Evolutionary conservation across 2,888 invertebrate species (phyloP), one percentile per base, ranked within the genome.

Genomic region (Cantharis rustica): DNA sequence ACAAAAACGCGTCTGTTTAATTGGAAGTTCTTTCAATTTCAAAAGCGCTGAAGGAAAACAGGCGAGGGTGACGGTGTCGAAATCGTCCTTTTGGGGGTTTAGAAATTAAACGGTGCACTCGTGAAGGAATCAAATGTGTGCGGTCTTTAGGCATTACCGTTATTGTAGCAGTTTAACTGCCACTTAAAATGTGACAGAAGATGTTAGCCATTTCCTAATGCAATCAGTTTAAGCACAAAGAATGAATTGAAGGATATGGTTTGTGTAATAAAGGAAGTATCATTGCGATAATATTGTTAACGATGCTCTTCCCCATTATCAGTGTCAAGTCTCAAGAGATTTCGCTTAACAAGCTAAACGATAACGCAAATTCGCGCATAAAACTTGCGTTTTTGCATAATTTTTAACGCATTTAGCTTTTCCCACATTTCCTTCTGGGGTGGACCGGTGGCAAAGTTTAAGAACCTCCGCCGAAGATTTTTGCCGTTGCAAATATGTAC

Each of bases 261-360:
- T 73, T 23, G 73, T 79, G 76, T 76, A 73, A 77, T 75, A 72
- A 75, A 76, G 81, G 81, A 81, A 80, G 78, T 78, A 77, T 73
- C 73, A 79, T 75, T 71, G 76, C 73, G 69, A 70, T 78, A 80
- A 80, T 81, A 76, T 69, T 68, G 72, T 73, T 81, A 81, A 81
- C 79, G 71, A 81, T 79, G 77, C 78, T 81, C 81, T 81, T 81
- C 81, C 81, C 81, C 69, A 71, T 68, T 63, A 68, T 23, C 47
- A 47, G 47, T 47, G 47, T 47, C 47, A 47, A 9, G 47, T 47
- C 47, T 47, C 47, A 47, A 47, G 47, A 47, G 47, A n/a, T 47
- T 47, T 47, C 47, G 47, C n/a, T 47, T 47, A 47, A 47, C 47
- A 47, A 47, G 47, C n/a, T 5, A 47, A 47, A 47, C n/a, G 73